Evolutionary conservation across 2,797 vertebrate species (phyloP), one percentile per base, ranked within the genome.

Genomic region (Hemitrygon akajei): DNA sequence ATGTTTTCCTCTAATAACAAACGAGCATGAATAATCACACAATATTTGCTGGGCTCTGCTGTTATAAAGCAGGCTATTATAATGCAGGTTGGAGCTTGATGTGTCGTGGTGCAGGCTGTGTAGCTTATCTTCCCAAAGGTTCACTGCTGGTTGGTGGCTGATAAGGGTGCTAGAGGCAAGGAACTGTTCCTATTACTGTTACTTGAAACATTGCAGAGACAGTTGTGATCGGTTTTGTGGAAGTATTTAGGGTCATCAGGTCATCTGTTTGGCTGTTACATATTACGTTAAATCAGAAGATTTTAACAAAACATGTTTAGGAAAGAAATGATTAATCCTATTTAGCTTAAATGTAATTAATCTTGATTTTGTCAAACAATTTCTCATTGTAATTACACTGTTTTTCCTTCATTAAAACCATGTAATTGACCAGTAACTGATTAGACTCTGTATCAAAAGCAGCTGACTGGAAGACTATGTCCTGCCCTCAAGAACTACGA

Each of bases 361-460:
- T 87, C 84, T 63, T 34, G 58, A 87, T 60, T 87, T 30, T 34
- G 58, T 34, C 84, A 87, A 87, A 87, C 84, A 66, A 60, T 87
- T 87, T 87, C 84, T 87, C 56, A 87, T 60, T 14, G 60, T 63
- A 66, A 87, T 87, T 87, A 66, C 30, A 66, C 58, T 18, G 60
- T 87, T 87, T 86, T 87, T 87, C 84, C 34, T 87, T 87, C 58
- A 87, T 63, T 58, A 34, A 87, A 87, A 66, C 27, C 58, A 87
- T n/a, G 84, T 87, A 63, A 87, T 87, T 87, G 81, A 87, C n/a
- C 84, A 87, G 84, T 63, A 66, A 30, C 30, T 87, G 58, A 87
- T 87, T 87, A 87, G 58, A 20, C 84, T 87, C n/a, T 60, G n/a
- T n/a, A 87, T 63, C 27, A 6, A 87, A 63, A n/a, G 30, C 14